Evolutionary conservation across 2,888 invertebrate genomes (phyloP).

Genomic region (Caenorhabditis doughertyi): DNA sequence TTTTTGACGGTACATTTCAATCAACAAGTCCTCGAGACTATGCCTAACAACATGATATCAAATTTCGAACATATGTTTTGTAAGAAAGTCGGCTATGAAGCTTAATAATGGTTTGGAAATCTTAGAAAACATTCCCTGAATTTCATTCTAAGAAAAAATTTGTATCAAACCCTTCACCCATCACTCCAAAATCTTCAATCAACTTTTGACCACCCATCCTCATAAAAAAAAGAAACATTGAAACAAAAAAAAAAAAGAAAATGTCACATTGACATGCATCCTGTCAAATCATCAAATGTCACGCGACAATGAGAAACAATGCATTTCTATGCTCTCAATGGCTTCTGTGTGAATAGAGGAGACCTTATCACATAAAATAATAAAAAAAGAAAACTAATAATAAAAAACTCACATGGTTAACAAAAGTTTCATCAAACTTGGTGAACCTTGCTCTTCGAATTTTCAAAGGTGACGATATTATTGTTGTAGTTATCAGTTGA

Average conservation of each 20-base stretch:
- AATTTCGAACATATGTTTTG: constrained; percentile 51
- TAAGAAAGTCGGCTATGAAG: too few relatives aligned
- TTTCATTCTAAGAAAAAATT: background rate
- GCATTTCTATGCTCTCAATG: constrained; percentile 36
- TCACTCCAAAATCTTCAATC: background rate
- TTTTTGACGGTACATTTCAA: constrained; percentile 41
- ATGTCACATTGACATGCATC: constrained; percentile 37
- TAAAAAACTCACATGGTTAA: constrained; percentile 70
- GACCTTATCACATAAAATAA: background rate
- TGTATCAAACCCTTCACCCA: background rate
- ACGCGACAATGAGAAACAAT: constrained; percentile 57
- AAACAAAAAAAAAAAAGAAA: constrained; percentile 31
- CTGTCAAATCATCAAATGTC: constrained; percentile 62
- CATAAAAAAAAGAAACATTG: constrained; percentile 25
- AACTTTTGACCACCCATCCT: background rate
- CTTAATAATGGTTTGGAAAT: too few relatives aligned
- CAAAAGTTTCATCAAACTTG: constrained; percentile 75
- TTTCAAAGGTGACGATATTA: constrained; percentile 79
- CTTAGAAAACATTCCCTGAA: too few relatives aligned
- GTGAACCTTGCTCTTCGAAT: constrained; percentile 78
- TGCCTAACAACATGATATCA: constrained; percentile 52
- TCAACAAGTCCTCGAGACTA: constrained; percentile 49
- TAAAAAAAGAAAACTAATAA: too few relatives aligned
- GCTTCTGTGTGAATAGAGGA: constrained; percentile 7
- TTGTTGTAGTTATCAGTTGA: constrained; percentile 69